Evolutionary conservation across 2,888 invertebrate genomes (phyloP).

Genomic region (Troides oblongomaculatus): DNA sequence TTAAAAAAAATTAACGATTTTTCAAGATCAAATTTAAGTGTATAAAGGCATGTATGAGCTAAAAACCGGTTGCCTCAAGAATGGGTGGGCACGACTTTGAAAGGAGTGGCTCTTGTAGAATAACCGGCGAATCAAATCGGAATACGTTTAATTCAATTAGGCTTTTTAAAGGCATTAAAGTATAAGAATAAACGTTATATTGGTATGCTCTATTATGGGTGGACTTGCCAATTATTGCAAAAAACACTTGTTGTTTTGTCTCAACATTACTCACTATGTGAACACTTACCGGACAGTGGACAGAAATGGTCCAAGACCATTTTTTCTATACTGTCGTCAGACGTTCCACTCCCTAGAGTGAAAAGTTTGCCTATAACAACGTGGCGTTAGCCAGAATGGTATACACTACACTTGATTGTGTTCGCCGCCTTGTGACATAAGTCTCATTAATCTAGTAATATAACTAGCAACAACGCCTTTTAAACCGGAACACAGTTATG

Average conservation of each 20-base stretch:
- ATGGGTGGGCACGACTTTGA: background rate
- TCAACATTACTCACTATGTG: background rate
- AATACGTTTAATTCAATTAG: constrained; percentile 22
- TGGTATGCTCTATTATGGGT: background rate
- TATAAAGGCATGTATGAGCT: constrained; percentile 55
- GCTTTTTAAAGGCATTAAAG: constrained; percentile 28
- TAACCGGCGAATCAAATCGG: background rate
- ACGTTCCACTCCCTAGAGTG: no score
- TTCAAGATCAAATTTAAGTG: background rate
- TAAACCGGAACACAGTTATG: no score
- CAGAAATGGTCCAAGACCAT: no score
- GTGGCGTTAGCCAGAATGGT: no score
- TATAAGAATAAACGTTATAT: background rate
- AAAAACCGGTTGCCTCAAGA: constrained; percentile 49
- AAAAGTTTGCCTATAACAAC: no score
- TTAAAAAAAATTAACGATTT: background rate
- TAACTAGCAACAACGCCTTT: no score
- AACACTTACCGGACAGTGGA: no score
- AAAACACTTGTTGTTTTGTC: background rate
- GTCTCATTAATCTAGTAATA: no score
- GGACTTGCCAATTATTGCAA: background rate
- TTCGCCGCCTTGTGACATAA: no score
- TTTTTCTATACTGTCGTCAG: no score
- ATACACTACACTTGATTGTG: no score
- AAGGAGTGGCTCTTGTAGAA: background rate